Evolutionary conservation across 1,140 invertebrate species (phyloP).

Genomic region (Holotrichia oblita): DNA sequence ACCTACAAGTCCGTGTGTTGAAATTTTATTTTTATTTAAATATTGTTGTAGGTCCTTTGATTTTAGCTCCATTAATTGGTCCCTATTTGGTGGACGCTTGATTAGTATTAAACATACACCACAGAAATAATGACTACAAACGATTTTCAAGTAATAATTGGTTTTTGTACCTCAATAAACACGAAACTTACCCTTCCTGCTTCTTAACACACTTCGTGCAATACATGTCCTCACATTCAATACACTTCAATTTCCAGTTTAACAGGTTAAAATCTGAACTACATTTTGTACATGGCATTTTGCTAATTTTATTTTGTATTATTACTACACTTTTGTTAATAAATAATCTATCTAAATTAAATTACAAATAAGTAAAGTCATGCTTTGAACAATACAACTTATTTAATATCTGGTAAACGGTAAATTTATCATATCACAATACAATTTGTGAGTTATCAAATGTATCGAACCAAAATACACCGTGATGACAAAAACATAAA

Average conservation of each 20-base stretch:
- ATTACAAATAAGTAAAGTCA: neutral
- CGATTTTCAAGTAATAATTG: neutral
- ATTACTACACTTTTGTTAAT: neutral
- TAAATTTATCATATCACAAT: neutral
- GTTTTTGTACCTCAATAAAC: neutral
- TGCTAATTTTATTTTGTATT: neutral
- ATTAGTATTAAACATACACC: conserved; percentile 57
- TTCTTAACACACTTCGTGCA: conserved; percentile 56
- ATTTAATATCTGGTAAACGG: neutral
- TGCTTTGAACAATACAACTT: neutral
- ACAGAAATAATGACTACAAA: conserved; percentile 55
- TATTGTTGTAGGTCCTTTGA: conserved; percentile 59
- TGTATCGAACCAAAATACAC: neutral
- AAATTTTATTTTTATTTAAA: conserved; percentile 58
- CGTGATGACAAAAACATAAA: neutral
- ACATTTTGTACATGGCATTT: conserved; percentile 57
- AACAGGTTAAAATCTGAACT: conserved; percentile 55
- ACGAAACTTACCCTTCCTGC: conserved; percentile 50
- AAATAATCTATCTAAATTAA: neutral
- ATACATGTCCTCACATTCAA: conserved; percentile 55
- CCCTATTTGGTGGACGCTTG: conserved; percentile 55
- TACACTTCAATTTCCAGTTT: conserved; percentile 57
- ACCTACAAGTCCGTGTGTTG: conserved; percentile 58
- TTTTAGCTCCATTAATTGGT: conserved; percentile 59
- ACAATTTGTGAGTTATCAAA: neutral